Evolutionary conservation across 2,113 vertebrate genomes (phyloP).

Genomic region (Ivindomyrus marchei): DNA sequence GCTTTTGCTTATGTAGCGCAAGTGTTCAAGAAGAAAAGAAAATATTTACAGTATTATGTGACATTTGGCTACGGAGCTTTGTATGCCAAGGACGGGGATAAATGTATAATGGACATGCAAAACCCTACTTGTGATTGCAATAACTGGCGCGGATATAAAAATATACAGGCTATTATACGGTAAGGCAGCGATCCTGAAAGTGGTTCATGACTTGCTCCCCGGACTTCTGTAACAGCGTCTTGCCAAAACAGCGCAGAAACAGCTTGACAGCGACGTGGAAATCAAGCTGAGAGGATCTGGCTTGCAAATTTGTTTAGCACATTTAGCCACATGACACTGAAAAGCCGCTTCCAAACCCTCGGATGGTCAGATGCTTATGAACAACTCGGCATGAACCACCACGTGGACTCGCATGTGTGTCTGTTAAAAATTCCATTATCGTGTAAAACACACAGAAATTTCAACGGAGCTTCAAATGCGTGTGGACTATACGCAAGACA

Average conservation of each 20-base stretch:
- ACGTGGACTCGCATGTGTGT: neutral
- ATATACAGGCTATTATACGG: neutral
- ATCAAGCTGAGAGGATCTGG: neutral
- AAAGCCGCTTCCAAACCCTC: neutral
- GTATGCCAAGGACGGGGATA: neutral
- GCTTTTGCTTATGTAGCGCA: neutral
- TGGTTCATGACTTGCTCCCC: neutral
- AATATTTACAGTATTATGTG: neutral
- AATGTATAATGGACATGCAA: neutral
- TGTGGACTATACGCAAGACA: neutral
- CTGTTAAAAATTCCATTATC: neutral
- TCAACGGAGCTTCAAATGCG: neutral
- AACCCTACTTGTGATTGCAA: neutral
- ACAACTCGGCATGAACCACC: neutral
- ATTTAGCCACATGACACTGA: neutral
- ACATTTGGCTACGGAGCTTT: neutral
- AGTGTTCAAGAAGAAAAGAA: neutral
- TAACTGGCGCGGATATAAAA: neutral
- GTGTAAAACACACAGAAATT: neutral
- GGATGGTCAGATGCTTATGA: neutral
- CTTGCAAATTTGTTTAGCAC: neutral
- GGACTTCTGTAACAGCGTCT: neutral
- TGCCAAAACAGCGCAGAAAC: neutral
- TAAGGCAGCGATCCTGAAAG: neutral
- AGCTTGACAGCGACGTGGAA: neutral